Evolutionary conservation across 2,113 vertebrate genomes (phyloP), one percentile per base, ranked within the genome.

Genomic region (Cyphomyrus discorhynchus): DNA sequence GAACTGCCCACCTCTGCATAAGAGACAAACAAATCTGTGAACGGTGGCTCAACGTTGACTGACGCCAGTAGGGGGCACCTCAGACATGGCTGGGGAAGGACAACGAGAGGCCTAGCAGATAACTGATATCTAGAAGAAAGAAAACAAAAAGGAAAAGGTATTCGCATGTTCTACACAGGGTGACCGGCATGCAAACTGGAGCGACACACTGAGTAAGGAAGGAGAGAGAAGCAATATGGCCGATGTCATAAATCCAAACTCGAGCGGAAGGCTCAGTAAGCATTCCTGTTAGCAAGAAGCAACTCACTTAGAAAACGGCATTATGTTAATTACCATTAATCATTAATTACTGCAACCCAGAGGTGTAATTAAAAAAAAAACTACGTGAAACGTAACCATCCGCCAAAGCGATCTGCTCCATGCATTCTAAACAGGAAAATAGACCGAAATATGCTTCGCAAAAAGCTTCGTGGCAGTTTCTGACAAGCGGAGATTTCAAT

Each of bases 261-360:
- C 77, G 91, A 89, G 88, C 47, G 39, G 83, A n/a, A 56, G 42
- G 80, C 80, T 82, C 85, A 46, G 46, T 77, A 47, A 86, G 83
- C 85, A 86, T 53, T 89, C 19, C 90, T 70, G 90, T 53, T 88
- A 90, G 89, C 89, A 91, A 39, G 77, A 45, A 35, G 39, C 86
- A 90, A 53, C 90, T 88, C 45, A 89, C 89, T 85, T 62, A 91
- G 88, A 91, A 90, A 91, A 92, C 88, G 87, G 90, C 90, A 92
- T 91, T 88, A 93, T 90, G 82, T 86, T 90, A 92, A 92, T 91
- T 86, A 92, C 77, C 87, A 90, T 80, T 90, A 90, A 89, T 89
- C 90, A 91, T 91, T 89, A 86, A 93, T 91, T 93, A 92, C 70
- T 89, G 70, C 62, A 87, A 86, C 86, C 88, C 87, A 89, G 88